Percentiles rank a stretch among this genome's conserved stretches.
phyloP scores from a whole-genome alignment of 1,140 invertebrate species.

The Lasioglossum albipes region DNA sequence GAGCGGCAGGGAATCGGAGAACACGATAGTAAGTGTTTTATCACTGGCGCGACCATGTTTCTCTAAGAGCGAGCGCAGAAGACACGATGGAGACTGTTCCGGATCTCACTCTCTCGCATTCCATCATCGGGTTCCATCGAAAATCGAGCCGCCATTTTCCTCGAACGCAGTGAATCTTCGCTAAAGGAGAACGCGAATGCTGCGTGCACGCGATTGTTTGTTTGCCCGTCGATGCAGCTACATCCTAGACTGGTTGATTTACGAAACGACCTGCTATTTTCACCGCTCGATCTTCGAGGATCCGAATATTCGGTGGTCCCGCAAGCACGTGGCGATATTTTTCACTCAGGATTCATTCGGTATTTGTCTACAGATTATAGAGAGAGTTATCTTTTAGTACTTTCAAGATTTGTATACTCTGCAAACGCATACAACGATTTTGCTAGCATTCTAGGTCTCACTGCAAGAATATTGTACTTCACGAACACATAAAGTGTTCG shows the following conservation, averaged over 20 bases:
- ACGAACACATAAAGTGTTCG: too few relatives aligned
- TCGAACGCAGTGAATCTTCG: not conserved
- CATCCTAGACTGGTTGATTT: not conserved
- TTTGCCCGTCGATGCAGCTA: not conserved
- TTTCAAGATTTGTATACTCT: too few relatives aligned
- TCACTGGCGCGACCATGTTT: not conserved
- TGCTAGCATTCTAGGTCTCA: too few relatives aligned
- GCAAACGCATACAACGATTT: too few relatives aligned
- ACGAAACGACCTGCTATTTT: not conserved
- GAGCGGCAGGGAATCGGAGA: conserved; percentile 94
- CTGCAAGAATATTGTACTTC: too few relatives aligned
- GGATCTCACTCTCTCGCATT: too few relatives aligned
- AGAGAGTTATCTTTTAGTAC: too few relatives aligned
- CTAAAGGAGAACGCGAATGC: not conserved
- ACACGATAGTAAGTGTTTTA: conserved; percentile 90
- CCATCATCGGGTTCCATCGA: not conserved
- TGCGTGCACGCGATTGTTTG: not conserved
- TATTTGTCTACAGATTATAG: too few relatives aligned
- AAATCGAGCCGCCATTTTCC: not conserved
- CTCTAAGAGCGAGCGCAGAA: too few relatives aligned
- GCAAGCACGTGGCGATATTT: too few relatives aligned
- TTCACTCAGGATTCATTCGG: too few relatives aligned
- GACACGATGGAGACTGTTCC: too few relatives aligned
- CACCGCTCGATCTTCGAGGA: not conserved
- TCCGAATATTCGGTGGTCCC: not conserved